phyloP scores from a whole-genome alignment of 2,797 vertebrate genomes.

The Malacoraja senta region DNA sequence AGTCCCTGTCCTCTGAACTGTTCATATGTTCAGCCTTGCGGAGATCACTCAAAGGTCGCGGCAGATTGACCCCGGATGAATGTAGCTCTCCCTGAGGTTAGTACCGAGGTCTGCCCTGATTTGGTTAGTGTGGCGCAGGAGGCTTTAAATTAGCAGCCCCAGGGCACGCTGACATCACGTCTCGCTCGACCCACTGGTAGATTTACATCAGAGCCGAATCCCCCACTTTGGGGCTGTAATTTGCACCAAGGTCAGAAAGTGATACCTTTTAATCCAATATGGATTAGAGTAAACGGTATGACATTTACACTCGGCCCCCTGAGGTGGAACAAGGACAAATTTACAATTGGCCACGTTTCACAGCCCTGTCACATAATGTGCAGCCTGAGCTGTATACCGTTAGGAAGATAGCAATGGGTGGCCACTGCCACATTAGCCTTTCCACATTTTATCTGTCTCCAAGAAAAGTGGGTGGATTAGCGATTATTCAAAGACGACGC shows the following conservation, averaged over 20 bases:
- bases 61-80: conserved; percentile 20
- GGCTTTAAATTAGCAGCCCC: not conserved
- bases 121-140: not conserved
- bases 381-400: too few species aligned
- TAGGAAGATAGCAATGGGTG: not conserved
- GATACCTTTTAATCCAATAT: not conserved
- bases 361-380: not conserved
- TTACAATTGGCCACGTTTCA: not conserved
- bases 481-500: not conserved
- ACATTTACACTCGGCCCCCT: not conserved
- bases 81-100: not conserved
- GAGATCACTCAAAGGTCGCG: not conserved
- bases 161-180: not conserved
- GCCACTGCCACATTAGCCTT: not conserved
- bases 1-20: conserved; percentile 16
- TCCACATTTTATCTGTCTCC: not conserved
- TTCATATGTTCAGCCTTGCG: conserved; percentile 11
- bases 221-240: conserved; percentile 19
- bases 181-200: not conserved
- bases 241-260: conserved; percentile 7
- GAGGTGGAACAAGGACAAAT: not conserved
- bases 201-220: not conserved
- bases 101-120: not conserved
- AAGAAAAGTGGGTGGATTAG: too few species aligned
- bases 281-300: not conserved